These are phyloP conservation scores for Perccottus glenii DNA, from an alignment of 2,113 vertebrate genomes.

Conservation along the genomic window DNA sequence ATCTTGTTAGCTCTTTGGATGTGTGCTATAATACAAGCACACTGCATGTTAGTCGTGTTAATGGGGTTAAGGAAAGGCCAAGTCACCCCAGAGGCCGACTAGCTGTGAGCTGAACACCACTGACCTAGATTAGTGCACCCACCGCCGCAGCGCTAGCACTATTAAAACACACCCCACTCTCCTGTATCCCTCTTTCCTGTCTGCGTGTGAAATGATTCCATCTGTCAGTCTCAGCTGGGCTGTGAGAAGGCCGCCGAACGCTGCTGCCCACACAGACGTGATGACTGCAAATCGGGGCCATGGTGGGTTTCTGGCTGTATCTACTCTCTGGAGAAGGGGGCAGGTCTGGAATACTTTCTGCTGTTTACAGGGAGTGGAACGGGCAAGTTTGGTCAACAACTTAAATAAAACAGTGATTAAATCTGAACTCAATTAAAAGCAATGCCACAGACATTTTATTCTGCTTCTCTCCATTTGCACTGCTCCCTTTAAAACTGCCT, in stretches of 20 bases:
- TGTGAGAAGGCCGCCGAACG: conserved; percentile 60
- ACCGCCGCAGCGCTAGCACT: conserved; percentile 58
- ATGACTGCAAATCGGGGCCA: conserved; percentile 50
- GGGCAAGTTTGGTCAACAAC: background rate
- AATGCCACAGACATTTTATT: conserved; percentile 5
- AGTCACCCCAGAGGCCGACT: conserved; percentile 55
- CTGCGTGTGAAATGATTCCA: conserved; percentile 76
- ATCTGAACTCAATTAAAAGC: background rate
- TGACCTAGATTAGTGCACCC: conserved; percentile 73
- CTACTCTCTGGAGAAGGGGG: conserved; percentile 32
- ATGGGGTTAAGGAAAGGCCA: conserved; percentile 60
- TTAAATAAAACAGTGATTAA: conserved; percentile 4
- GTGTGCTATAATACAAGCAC: conserved; percentile 34
- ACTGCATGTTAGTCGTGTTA: conserved; percentile 48
- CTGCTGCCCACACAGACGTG: conserved; percentile 56
- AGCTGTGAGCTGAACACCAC: conserved; percentile 46
- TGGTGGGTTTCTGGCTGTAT: conserved; percentile 63
- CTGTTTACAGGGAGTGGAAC: conserved; percentile 32
- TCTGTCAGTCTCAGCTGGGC: conserved; percentile 75
- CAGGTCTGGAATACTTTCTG: conserved; percentile 17
- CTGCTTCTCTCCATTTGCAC: background rate
- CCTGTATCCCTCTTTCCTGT: conserved; percentile 71
- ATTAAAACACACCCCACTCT: conserved; percentile 66
- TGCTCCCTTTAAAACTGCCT: conserved; percentile 27
- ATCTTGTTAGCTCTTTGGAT: conserved; percentile 23